Conservation (phyloP, 2,113 vertebrate genomes). For the Nannospalax galili region DNA sequence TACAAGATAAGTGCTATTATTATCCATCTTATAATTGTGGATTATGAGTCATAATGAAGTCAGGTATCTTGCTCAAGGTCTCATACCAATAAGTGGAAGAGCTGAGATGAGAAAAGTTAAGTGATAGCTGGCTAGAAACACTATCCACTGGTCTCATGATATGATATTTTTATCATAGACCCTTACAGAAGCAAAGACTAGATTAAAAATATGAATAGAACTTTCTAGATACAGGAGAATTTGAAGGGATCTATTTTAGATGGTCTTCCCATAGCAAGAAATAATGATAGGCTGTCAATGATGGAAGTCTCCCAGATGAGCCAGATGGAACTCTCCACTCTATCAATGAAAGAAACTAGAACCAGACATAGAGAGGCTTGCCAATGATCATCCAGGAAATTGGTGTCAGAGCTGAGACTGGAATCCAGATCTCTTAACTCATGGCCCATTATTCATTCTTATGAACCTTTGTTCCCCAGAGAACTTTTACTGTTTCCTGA, state of each 20-base stretch:
- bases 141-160: background rate
- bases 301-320: constrained; percentile 4
- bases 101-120: constrained; percentile 14
- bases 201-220: background rate
- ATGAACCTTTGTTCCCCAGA: too few species aligned
- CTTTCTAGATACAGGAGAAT: constrained; percentile 27
- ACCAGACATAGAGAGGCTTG: background rate
- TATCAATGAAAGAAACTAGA: constrained; percentile 12
- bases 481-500: background rate
- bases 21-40: background rate
- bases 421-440: background rate
- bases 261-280: constrained; percentile 6
- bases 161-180: background rate
- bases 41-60: constrained; percentile 5
- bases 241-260: constrained; percentile 2
- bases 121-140: background rate
- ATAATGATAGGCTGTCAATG: background rate
- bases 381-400: background rate
- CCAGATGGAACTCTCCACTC: background rate
- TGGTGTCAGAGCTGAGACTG: constrained; percentile 11
- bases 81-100: constrained; percentile 8
- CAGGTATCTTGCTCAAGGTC: constrained; percentile 17
- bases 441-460: background rate
- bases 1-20: constrained; percentile 12
- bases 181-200: background rate